Percentiles rank a stretch among this genome's conserved stretches.
phyloP scores from a whole-genome alignment of 92 coral and sea anemone species.

The Phymanthus crucifer region DNA sequence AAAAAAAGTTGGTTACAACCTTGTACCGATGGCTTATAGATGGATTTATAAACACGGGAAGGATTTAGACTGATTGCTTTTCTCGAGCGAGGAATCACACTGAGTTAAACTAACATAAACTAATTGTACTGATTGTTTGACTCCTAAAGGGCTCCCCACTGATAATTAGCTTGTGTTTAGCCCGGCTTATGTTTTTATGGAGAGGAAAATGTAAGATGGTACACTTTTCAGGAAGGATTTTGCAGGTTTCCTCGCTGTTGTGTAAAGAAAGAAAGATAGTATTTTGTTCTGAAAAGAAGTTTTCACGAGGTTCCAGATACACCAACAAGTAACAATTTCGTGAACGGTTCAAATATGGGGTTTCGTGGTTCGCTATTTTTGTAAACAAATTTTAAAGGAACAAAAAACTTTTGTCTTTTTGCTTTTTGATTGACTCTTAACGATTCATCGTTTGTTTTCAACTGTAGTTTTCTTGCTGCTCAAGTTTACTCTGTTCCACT shows the following conservation, averaged over 20 bases:
- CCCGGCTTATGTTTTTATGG: not conserved
- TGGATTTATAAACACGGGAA: not conserved
- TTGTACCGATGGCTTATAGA: not conserved
- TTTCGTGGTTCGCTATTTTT: too few species aligned
- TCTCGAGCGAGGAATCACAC: slow-evolving; percentile 5
- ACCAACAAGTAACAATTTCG: too few species aligned
- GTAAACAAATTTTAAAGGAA: too few species aligned
- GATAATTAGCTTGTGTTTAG: slow-evolving; percentile 6
- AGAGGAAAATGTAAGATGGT: not conserved
- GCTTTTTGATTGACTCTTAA: too few species aligned
- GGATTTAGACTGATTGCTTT: not conserved
- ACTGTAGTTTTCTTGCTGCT: not conserved
- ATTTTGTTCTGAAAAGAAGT: not conserved
- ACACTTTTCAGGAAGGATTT: not conserved
- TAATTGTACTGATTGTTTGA: not conserved
- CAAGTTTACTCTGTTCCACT: not conserved
- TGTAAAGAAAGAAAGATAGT: not conserved
- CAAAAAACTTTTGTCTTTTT: too few species aligned
- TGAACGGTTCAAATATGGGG: too few species aligned
- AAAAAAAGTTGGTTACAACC: not conserved
- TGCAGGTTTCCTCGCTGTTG: not conserved
- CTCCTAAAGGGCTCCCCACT: slow-evolving; percentile 27
- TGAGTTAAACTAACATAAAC: slow-evolving; percentile 22
- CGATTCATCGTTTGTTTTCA: slow-evolving; percentile 11
- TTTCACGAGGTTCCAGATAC: too few species aligned